Base-by-base conservation (phyloP, 2,888 invertebrate genomes). In the Flexamia atlantica region DNA sequence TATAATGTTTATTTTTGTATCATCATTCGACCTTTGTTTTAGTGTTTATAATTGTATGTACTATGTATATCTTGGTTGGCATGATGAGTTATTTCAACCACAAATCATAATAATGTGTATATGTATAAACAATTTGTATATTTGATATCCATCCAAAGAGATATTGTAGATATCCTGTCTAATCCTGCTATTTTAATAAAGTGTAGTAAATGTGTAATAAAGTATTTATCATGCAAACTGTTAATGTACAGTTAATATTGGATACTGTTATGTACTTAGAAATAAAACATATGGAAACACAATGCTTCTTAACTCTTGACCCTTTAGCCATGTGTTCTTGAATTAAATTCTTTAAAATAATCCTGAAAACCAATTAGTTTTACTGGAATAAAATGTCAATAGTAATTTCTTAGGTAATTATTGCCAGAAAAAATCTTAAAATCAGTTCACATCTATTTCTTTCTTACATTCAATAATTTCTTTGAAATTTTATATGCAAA, bases 81-180 rank as follows among this genome's bases (percentile, higher is more conserved):
- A 36, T 9, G 28, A 76, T 46, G 28, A 40, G 3, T 28, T 42
- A n/a, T 76, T 40, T 12, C 20, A 23, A 25, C 17, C 28, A 40
- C 42, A 76, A 46, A 20, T 9, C 36, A 46, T 28, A 9, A 50
- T n/a, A 30, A 32, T 79, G 79, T 79, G 57, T 32, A 53, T 79
- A 79, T 79, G 25, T 50, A 32, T 36, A 32, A 79, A 79, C 28
- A 30, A 50, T 32, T 28, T 74, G 82, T 83, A 83, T 74, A 83
- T 83, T 70, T 57, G 53, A 74, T 74, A 74, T 64, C 84, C 85
- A 70, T 86, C 86, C 70, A 86, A 84, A 82, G 86, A 86, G 70
- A 85, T 85, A 46, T 81, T 86, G 79, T 80, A 84, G 53, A 84
- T 85, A 83, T 36, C 28, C 60, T 36, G 30, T 81, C 32, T 40